These are phyloP conservation scores for Temnopleurus reevesii DNA, from an alignment of 53 echinoderm and acorn worm genomes.

Conservation along the genomic window DNA sequence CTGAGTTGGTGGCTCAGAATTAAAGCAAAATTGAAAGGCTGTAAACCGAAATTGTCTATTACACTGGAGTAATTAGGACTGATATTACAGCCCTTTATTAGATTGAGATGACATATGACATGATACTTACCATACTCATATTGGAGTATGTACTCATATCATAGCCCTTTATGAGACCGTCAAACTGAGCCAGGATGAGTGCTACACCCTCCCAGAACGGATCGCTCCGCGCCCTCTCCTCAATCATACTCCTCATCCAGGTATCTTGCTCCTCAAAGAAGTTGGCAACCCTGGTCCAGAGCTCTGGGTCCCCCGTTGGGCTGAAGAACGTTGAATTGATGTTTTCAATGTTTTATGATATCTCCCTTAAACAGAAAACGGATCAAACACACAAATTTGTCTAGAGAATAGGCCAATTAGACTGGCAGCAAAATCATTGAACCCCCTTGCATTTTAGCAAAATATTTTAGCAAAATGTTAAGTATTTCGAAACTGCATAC, in stretches of 20 bases:
- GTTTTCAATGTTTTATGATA: slow-evolving; percentile 75
- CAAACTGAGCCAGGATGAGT: slow-evolving; percentile 68
- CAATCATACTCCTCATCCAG: slow-evolving; percentile 74
- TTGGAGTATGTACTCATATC: slow-evolving; percentile 57
- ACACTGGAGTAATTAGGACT: no score
- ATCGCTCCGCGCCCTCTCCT: slow-evolving; percentile 33
- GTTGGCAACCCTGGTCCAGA: slow-evolving; percentile 36
- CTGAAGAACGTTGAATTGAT: slow-evolving; percentile 59
- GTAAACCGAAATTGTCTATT: no score
- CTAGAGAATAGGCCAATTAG: no score
- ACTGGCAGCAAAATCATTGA: no score
- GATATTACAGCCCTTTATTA: no score
- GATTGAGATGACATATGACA: not conserved
- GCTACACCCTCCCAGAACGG: slow-evolving; percentile 82
- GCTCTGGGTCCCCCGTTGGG: slow-evolving; percentile 44
- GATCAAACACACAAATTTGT: no score
- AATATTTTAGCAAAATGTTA: no score
- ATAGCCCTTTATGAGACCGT: slow-evolving; percentile 79
- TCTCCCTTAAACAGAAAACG: slow-evolving; percentile 57
- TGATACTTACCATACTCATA: not conserved
- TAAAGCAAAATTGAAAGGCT: no score
- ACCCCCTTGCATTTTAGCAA: no score
- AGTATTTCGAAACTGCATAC: no score
- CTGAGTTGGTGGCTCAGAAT: no score
- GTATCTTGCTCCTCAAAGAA: slow-evolving; percentile 75